Conservation (phyloP, 2,113 vertebrate genomes). For the Alligator sinensis region DNA sequence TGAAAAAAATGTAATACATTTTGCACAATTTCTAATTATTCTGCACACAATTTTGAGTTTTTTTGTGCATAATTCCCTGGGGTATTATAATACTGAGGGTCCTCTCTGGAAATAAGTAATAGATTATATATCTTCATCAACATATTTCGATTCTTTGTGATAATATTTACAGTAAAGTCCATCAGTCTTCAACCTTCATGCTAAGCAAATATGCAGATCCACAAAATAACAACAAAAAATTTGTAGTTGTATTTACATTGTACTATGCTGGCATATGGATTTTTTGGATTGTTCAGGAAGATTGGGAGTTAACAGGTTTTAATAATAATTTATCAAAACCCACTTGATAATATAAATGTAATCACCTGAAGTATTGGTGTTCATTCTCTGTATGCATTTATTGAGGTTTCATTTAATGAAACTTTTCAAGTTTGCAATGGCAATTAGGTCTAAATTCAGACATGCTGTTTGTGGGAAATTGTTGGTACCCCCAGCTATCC, state of each 20-base stretch:
- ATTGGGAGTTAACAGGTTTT: neutral
- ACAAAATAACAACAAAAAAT: neutral
- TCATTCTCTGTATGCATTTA: fast-evolving
- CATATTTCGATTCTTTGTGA: too few species aligned
- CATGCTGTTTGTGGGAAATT: neutral
- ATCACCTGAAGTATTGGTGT: neutral
- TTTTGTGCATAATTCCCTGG: too few species aligned
- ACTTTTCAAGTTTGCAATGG: neutral
- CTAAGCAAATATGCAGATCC: neutral
- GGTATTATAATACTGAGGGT: too few species aligned
- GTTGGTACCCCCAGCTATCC: neutral
- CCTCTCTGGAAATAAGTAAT: too few species aligned
- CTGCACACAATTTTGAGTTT: too few species aligned
- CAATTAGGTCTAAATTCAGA: neutral
- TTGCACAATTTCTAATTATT: too few species aligned
- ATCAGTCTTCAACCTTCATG: neutral
- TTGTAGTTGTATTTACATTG: neutral
- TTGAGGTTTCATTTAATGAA: neutral
- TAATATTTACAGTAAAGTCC: neutral
- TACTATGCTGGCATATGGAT: neutral
- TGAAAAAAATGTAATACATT: too few species aligned
- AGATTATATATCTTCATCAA: too few species aligned
- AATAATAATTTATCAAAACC: neutral
- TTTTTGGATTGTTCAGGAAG: neutral
- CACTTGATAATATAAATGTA: neutral